phyloP scores from a whole-genome alignment of 2,888 invertebrate genomes.

The Eupeodes latifasciatus region DNA sequence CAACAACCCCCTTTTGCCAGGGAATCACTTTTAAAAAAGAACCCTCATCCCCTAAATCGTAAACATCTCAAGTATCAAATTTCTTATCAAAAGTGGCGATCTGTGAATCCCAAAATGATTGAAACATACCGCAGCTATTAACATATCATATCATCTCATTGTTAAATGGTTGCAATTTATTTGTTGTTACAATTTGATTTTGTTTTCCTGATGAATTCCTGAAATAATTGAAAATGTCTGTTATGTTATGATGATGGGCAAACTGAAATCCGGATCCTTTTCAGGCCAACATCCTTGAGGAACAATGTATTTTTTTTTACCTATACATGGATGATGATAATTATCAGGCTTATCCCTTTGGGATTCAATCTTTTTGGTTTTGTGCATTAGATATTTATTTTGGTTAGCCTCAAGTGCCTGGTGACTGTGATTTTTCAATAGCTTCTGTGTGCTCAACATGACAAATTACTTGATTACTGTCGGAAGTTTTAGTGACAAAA shows the following conservation, averaged over 20 bases:
- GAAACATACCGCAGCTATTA: slow-evolving; percentile 73
- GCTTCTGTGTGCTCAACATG: slow-evolving; percentile 52
- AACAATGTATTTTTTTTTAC: slow-evolving; percentile 55
- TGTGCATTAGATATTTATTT: background rate
- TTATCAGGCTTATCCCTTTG: slow-evolving; percentile 64
- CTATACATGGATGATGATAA: slow-evolving; percentile 31
- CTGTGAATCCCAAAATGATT: slow-evolving; percentile 77
- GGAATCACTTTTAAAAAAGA: slow-evolving; percentile 49
- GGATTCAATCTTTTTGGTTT: slow-evolving; percentile 36
- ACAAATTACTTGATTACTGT: slow-evolving; percentile 74
- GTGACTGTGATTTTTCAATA: slow-evolving; percentile 62
- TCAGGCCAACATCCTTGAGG: slow-evolving; percentile 44
- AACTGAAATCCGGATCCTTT: slow-evolving; percentile 42
- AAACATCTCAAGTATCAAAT: slow-evolving; percentile 79
- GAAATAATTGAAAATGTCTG: slow-evolving; percentile 62
- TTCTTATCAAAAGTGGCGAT: slow-evolving; percentile 80
- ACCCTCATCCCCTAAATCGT: slow-evolving; percentile 55
- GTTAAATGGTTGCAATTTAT: slow-evolving; percentile 71
- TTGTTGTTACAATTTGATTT: slow-evolving; percentile 49
- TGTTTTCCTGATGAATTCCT: slow-evolving; percentile 35
- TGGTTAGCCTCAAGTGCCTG: slow-evolving; percentile 64
- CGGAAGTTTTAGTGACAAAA: slow-evolving; percentile 43
- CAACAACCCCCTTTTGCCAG: slow-evolving; percentile 26
- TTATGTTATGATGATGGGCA: slow-evolving; percentile 1
- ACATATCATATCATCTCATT: slow-evolving; percentile 76